Percentiles rank a stretch among this genome's conserved stretches.
Evolutionary conservation across 2,797 vertebrate genomes (phyloP).

Genomic region (Crenichthys baileyi): DNA sequence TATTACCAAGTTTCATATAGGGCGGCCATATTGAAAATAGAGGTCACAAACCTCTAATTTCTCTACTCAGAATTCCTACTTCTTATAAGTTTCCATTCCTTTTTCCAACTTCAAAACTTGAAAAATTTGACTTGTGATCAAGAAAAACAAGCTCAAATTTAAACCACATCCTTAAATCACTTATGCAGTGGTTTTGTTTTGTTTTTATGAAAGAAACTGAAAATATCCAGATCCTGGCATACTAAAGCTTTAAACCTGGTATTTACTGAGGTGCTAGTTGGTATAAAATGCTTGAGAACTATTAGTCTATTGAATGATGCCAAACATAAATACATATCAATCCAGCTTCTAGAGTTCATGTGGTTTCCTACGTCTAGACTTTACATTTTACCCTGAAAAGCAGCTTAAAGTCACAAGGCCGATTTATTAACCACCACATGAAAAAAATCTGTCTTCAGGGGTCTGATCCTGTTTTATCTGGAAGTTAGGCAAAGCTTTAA

Average conservation of each 20-base stretch:
- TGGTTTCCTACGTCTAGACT: neutral
- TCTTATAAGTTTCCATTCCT: neutral
- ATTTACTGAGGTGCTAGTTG: neutral
- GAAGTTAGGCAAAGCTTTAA: slow-evolving; percentile 11
- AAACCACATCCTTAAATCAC: neutral
- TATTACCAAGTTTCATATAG: neutral
- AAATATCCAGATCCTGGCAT: neutral
- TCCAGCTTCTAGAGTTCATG: neutral
- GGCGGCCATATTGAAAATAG: neutral
- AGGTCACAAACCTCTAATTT: neutral
- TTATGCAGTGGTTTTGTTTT: neutral
- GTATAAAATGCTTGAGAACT: neutral
- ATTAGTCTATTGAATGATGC: too few species aligned
- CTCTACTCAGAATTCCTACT: neutral
- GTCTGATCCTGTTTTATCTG: slow-evolving; percentile 22
- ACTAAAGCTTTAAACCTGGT: neutral
- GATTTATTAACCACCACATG: neutral
- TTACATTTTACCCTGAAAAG: neutral
- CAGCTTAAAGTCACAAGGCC: neutral
- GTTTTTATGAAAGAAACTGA: neutral
- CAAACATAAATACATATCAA: neutral
- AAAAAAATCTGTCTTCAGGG: neutral
- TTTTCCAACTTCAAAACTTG: neutral
- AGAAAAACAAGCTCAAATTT: neutral
- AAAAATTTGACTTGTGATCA: neutral